Evolutionary conservation across 2,888 invertebrate species (phyloP), one percentile per base, ranked within the genome.

Genomic region (Ceramica pisi): DNA sequence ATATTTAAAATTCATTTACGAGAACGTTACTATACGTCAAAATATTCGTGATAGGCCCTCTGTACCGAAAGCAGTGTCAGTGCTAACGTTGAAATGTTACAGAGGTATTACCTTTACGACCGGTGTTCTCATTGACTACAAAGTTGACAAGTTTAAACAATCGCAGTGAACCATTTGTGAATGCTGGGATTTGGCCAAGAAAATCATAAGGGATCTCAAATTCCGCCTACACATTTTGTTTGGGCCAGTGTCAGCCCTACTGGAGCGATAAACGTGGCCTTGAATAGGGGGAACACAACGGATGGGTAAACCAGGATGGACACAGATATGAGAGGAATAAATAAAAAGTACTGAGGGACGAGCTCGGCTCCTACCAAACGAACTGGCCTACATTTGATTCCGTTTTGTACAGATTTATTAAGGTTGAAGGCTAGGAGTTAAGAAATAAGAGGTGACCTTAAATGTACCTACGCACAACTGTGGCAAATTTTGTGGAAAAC

Each of bases 211-310:
- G 23, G 14, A 48, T 35, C 4, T 71, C 38, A 51, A 44, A 46
- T 14, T 14, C 7, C n/a, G n/a, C n/a, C n/a, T n/a, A 10, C 41
- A 9, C 19, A 48, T 10, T 26, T 14, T 6, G 41, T 48, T 55
- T 44, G 14, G 21, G 23, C 1, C 1, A 50, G 60, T 53, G 62
- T 26, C 65, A 78, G 21, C 80, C 76, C 76, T 80, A 41, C 8
- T 35, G 53, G 19, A 57, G 55, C 51, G 51, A 35, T 62, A 69
- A 69, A 53, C 46, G 62, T 65, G 50, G 26, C 80, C 78, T 81
- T 80, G 81, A 78, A 71, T 60, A 56, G 16, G 69, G 66, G 55
- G 31, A 63, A 62, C 48, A 59, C 48, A 57, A 31, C 64, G 67
- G 71, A 62, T 59, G 55, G 19, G 51, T 16, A 71, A 23, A n/a